Percentiles rank a stretch among this genome's conserved stretches.
These are phyloP conservation scores for Sus cebifrons DNA, from an alignment of 2,797 vertebrate genomes.

Conservation along the genomic window DNA sequence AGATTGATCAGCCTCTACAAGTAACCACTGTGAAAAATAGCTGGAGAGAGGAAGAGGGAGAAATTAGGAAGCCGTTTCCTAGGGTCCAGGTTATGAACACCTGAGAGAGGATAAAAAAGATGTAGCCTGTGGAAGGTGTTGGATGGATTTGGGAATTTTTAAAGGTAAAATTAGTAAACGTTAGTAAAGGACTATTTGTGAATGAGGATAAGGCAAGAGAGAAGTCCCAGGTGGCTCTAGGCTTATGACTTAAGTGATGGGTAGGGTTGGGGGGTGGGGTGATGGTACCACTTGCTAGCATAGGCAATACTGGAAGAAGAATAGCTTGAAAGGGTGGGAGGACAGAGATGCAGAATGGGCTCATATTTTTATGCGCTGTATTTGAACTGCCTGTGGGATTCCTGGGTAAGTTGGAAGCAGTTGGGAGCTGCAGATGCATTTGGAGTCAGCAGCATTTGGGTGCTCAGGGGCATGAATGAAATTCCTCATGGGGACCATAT, in stretches of 20 bases:
- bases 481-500: not conserved
- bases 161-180: constrained; percentile 37
- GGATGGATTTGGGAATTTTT: constrained; percentile 15
- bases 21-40: not conserved
- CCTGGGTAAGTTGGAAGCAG: not conserved
- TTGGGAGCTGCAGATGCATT: not conserved
- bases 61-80: constrained; percentile 36
- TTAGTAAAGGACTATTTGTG: constrained; percentile 11
- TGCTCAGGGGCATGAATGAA: not conserved
- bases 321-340: not conserved
- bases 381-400: constrained; percentile 32
- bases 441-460: not conserved
- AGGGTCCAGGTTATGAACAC: constrained; percentile 36
- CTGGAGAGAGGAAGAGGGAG: constrained; percentile 12
- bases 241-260: not conserved
- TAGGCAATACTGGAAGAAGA: not conserved
- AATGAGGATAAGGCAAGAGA: constrained; percentile 20
- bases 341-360: not conserved
- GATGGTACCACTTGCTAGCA: not conserved
- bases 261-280: not conserved
- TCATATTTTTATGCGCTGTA: not conserved
- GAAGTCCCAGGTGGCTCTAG: not conserved
- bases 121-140: not conserved
- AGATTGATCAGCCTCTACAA: not conserved
- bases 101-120: constrained; percentile 26